Conservation (phyloP, 2,888 invertebrate species). For the Pollenia labialis region DNA sequence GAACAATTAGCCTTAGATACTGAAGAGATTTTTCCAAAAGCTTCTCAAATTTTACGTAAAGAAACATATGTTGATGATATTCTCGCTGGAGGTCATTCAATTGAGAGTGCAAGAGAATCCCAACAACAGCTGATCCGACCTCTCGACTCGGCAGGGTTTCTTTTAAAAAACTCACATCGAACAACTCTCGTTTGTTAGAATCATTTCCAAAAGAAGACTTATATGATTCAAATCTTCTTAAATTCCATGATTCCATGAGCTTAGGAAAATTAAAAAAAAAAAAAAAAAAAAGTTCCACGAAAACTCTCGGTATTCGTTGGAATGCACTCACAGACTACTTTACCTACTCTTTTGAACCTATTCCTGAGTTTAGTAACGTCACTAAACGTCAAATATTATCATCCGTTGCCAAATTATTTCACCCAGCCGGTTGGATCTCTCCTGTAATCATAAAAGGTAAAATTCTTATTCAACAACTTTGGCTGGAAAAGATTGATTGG, state of each 20-base stretch:
- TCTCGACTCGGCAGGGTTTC: neutral
- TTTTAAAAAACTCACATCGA: neutral
- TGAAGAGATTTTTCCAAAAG: slow-evolving; percentile 40
- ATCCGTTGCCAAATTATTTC: neutral
- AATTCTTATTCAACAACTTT: neutral
- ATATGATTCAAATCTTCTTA: slow-evolving; percentile 14
- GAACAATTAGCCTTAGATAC: neutral
- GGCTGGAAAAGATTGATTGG: neutral
- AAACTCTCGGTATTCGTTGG: slow-evolving; percentile 23
- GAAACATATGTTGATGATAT: slow-evolving; percentile 22
- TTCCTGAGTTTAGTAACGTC: neutral
- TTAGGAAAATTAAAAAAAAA: too few relatives aligned
- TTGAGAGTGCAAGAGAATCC: neutral
- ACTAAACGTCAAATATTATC: too few relatives aligned
- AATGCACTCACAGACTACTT: neutral
- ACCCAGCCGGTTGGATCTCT: neutral
- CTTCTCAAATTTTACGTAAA: neutral
- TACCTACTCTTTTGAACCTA: neutral
- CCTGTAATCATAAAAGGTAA: neutral
- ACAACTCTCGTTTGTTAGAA: slow-evolving; percentile 10
- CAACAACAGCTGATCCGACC: neutral
- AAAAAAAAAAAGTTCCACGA: slow-evolving; percentile 27
- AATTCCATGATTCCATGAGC: slow-evolving; percentile 3
- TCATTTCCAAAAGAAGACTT: neutral
- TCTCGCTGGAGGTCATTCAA: neutral